A percentile compares a stretch with the other conserved stretches of the same genome.
phyloP scores from a whole-genome alignment of 2,797 vertebrate species.

The Esox masquinongy region DNA sequence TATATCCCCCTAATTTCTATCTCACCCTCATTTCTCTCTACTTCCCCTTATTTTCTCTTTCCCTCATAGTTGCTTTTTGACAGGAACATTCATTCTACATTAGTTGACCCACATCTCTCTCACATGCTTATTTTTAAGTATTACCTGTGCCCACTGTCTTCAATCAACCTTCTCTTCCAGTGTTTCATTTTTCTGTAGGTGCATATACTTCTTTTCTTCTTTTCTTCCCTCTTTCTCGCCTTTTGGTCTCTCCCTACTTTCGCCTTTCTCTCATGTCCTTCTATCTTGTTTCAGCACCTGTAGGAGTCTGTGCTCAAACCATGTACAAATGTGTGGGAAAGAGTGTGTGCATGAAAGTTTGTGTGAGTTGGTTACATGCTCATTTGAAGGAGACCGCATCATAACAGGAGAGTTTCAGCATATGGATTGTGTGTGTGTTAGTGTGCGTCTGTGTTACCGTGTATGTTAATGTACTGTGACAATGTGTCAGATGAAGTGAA shows the following conservation, averaged over 20 bases:
- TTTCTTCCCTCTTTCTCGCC: not conserved
- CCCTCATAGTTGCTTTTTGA: constrained; percentile 6
- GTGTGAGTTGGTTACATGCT: not conserved
- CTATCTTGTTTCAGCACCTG: constrained; percentile 61
- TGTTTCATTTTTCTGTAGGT: not conserved
- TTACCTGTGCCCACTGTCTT: constrained; percentile 13
- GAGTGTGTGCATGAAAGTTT: constrained; percentile 4
- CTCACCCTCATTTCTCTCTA: constrained; percentile 16
- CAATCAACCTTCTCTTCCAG: not conserved
- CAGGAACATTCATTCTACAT: not conserved
- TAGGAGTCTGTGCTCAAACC: constrained; percentile 61
- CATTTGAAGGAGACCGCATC: not conserved
- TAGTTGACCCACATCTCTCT: not conserved
- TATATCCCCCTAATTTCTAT: constrained; percentile 43
- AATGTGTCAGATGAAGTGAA: not conserved
- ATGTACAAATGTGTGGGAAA: constrained; percentile 3
- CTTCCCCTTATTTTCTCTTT: not conserved
- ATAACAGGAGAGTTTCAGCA: not conserved
- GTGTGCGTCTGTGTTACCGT: constrained; percentile 29
- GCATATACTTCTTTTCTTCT: not conserved
- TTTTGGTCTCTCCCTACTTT: constrained; percentile 12
- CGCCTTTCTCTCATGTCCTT: constrained; percentile 48
- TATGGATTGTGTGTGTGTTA: constrained; percentile 6
- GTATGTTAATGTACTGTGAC: not conserved
- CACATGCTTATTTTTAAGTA: not conserved